phyloP scores from a whole-genome alignment of 1,140 invertebrate species.

The Bombyx mandarina region DNA sequence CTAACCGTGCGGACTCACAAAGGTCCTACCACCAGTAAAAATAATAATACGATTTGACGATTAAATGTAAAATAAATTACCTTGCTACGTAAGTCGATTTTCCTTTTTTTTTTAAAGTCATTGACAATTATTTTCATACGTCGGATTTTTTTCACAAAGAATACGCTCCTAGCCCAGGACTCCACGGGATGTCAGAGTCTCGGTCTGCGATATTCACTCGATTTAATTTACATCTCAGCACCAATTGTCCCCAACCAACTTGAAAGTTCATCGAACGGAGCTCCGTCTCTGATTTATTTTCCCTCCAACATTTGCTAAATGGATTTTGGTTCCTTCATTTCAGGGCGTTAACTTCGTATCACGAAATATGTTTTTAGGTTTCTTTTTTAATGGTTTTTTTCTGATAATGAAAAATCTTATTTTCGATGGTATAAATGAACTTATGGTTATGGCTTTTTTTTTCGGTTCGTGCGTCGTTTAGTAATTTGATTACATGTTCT shows the following conservation, averaged over 20 bases:
- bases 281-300: constrained; percentile 46
- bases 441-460: no score
- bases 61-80: no score
- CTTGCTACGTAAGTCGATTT: no score
- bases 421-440: no score
- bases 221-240: constrained; percentile 60
- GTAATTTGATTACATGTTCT: no score
- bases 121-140: no score
- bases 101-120: no score
- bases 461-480: no score
- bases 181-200: constrained; percentile 18
- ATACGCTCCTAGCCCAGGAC: constrained; percentile 6
- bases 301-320: constrained; percentile 39
- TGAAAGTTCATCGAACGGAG: constrained; percentile 43
- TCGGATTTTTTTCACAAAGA: not conserved
- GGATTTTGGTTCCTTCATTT: constrained; percentile 40
- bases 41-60: no score
- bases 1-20: no score
- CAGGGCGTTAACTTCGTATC: constrained; percentile 22
- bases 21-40: no score
- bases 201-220: constrained; percentile 35
- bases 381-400: not conserved
- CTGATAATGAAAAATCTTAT: no score
- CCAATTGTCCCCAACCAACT: constrained; percentile 40
- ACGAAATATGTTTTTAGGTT: constrained; percentile 1